Evolutionary conservation across 2,113 vertebrate genomes (phyloP).

Genomic region (Erythrocercus mccallii): DNA sequence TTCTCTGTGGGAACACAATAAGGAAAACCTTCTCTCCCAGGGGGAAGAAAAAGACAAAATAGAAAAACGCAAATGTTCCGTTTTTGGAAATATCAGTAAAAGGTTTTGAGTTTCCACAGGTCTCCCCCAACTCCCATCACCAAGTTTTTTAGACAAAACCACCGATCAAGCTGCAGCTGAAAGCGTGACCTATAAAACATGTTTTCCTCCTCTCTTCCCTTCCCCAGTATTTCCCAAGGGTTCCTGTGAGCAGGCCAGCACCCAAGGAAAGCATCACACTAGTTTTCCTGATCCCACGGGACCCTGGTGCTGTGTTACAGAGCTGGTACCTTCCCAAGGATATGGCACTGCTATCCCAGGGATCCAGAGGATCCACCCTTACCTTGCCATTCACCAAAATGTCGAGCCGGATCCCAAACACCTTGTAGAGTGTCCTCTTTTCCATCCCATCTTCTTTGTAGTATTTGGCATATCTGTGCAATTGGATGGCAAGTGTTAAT

Average conservation of each 20-base stretch:
- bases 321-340: background rate
- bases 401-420: slow-evolving; percentile 91
- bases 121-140: fast-evolving
- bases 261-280: background rate
- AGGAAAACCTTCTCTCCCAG: background rate
- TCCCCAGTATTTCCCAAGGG: background rate
- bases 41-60: background rate
- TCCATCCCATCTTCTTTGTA: slow-evolving; percentile 74
- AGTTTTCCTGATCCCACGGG: background rate
- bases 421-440: slow-evolving; percentile 87
- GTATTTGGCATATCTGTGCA: slow-evolving; percentile 83
- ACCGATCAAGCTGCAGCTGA: background rate
- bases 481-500: background rate
- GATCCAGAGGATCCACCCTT: background rate
- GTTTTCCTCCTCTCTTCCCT: background rate
- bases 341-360: background rate
- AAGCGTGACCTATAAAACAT: background rate
- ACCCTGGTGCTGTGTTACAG: background rate
- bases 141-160: background rate
- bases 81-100: background rate
- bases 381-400: slow-evolving; percentile 92
- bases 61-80: background rate
- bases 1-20: background rate
- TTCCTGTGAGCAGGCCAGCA: background rate
- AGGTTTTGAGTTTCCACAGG: background rate